phyloP scores from a whole-genome alignment of 2,113 vertebrate genomes.

The Nothobranchius furzeri region DNA sequence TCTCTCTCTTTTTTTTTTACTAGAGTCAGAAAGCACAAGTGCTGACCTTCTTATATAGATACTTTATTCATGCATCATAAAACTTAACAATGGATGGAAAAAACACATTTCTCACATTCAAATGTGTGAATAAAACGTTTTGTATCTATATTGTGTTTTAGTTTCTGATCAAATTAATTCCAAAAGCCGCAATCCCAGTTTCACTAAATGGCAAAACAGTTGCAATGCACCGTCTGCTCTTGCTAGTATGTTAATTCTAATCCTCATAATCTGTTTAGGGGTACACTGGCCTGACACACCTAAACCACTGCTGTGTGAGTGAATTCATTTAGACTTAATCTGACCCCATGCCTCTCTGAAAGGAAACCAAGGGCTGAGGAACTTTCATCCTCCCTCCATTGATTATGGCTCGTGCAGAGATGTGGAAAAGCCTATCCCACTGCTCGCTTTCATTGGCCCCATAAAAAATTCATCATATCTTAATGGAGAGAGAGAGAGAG shows the following conservation, averaged over 20 bases:
- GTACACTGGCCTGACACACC: conserved; percentile 57
- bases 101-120: neutral
- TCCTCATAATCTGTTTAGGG: conserved; percentile 55
- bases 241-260: conserved; percentile 51
- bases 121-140: neutral
- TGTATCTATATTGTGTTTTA: neutral
- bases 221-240: conserved; percentile 23
- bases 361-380: conserved; percentile 61
- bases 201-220: conserved; percentile 19
- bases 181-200: neutral
- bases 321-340: conserved; percentile 76
- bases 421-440: conserved; percentile 73
- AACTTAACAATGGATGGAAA: too few relatives aligned
- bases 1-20: conserved; percentile 36
- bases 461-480: conserved; percentile 79
- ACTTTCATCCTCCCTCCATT: conserved; percentile 78
- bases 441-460: conserved; percentile 76
- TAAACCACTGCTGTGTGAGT: conserved; percentile 70
- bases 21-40: conserved; percentile 9
- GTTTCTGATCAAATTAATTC: neutral
- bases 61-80: neutral
- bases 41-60: neutral
- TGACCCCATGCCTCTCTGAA: conserved; percentile 72
- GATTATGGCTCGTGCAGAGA: conserved; percentile 77
- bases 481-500: conserved; percentile 54